Evolutionary conservation across 1,140 invertebrate species (phyloP), one percentile per base, ranked within the genome.

Genomic region (Apis cerana): DNA sequence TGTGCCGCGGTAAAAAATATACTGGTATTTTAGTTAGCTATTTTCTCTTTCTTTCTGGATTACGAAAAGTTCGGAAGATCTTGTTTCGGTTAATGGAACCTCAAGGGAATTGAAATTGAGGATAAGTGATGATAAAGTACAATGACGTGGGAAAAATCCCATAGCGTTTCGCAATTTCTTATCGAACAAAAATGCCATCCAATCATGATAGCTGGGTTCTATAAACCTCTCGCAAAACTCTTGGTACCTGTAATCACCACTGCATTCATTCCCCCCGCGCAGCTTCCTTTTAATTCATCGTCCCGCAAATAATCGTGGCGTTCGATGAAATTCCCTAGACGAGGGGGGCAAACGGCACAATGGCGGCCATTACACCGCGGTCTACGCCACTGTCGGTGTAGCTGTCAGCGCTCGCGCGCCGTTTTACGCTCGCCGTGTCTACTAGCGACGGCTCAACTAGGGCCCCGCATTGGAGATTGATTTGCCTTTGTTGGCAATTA

Each of bases 401-500:
- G 70, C 88, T 90, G 88, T 88, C 89, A 90, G 77, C 79, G 75
- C 70, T 87, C 61, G 75, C 82, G 82, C 80, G 70, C 67, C 88
- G 88, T 91, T 89, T 87, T 89, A 80, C 86, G 89, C 69, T 86
- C 58, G 72, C 59, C 82, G 74, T 78, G 82, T 87, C 82, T 80
- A 79, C 74, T 71, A 68, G 65, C 88, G 88, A 91, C 91, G 89
- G 90, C 89, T 91, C 89, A 91, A 92, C 90, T 89, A 91, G 83
- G 68, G 69, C 81, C 72, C 64, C 56, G 75, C 85, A 83, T 85
- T 7, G 80, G 83, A 91, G 90, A 92, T 92, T 90, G 90, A 91
- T 91, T 92, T 89, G 87, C 80, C 87, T 91, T 91, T 90, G 90
- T 89, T 91, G 88, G 91, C 90, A 91, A 91, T 92, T 92, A 92